Evolutionary conservation across 2,797 vertebrate genomes (phyloP), one percentile per base, ranked within the genome.

Genomic region (Lepidocolaptes lacrymiger): DNA sequence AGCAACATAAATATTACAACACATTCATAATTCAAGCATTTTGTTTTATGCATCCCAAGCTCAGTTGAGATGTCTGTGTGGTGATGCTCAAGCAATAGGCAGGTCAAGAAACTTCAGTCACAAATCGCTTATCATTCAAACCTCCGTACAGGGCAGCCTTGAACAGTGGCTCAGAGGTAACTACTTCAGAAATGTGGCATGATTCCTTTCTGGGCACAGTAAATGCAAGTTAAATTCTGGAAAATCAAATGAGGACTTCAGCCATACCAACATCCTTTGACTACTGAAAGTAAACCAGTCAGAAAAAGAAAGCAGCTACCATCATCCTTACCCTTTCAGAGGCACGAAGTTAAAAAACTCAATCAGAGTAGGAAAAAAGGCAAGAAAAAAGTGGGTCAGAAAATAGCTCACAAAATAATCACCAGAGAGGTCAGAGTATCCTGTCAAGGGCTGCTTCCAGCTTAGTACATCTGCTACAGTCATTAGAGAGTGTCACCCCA

Each of bases 391-490:
- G 34, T 14, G 26, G 15, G 39, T 78, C 73, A 82, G 80, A 88
- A 79, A 93, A 66, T 8, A 85, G 48, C 39, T 86, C 69, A 74
- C 63, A 88, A 86, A 95, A 95, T 44, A 84, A 63, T 28, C 66
- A 84, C 58, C 71, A 84, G 66, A 67, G 58, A 86, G 52, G 46
- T 91, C 93, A 77, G 71, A 15, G 43, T 68, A 96, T 85, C 28
- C 67, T 92, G 94, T 82, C 34, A 82, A 63, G 56, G 51, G 71
- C 84, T 88, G 67, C 82, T 83, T 93, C 80, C 88, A 90, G 80
- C 83, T 71, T 64, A 64, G 22, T 76, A 51, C 82, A 96, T 91
- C 89, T 95, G 90, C 62, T 96, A 58, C 78, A 95, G 81, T 52
- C 82, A 71, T 94, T 87, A 92, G 55, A 73, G 39, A 78, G 41